Conservation (phyloP, 2,113 vertebrate genomes). For the Carassius auratus region DNA sequence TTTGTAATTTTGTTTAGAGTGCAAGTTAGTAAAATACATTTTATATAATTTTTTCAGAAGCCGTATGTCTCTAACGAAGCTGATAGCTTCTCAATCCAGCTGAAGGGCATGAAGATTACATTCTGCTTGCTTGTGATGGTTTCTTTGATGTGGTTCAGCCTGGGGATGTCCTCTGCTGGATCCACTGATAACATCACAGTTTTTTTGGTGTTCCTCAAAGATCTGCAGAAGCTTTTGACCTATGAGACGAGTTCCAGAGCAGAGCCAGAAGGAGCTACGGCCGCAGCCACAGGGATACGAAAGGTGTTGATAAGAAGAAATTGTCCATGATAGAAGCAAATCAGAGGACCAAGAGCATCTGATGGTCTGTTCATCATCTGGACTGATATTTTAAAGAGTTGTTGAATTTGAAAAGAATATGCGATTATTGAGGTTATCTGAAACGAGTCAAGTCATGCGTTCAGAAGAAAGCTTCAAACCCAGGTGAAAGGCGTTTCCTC, state of each 20-base stretch:
- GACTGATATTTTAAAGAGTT: neutral
- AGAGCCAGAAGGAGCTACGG: neutral
- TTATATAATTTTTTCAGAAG: conserved; percentile 76
- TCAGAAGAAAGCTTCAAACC: neutral
- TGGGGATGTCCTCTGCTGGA: conserved; percentile 80
- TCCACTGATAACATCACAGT: conserved; percentile 97
- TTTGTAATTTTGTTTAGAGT: no score
- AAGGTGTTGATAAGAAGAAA: neutral
- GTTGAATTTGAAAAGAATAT: neutral
- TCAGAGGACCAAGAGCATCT: conserved; percentile 6
- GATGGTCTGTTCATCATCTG: neutral
- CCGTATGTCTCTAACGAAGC: conserved; percentile 90
- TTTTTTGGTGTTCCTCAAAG: conserved; percentile 86
- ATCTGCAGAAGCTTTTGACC: conserved; percentile 77
- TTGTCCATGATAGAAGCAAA: neutral
- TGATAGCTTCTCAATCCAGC: conserved; percentile 77
- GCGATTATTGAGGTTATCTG: neutral
- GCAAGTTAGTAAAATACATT: neutral
- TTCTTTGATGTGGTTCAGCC: conserved; percentile 88
- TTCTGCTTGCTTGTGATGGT: conserved; percentile 92
- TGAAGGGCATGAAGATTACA: conserved; percentile 88
- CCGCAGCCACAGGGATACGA: neutral
- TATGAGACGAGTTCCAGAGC: conserved; percentile 10
- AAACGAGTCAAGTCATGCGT: neutral
- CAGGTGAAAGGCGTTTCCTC: neutral